Base-by-base conservation (phyloP, 2,113 vertebrate genomes). In the Scomber colias region DNA sequence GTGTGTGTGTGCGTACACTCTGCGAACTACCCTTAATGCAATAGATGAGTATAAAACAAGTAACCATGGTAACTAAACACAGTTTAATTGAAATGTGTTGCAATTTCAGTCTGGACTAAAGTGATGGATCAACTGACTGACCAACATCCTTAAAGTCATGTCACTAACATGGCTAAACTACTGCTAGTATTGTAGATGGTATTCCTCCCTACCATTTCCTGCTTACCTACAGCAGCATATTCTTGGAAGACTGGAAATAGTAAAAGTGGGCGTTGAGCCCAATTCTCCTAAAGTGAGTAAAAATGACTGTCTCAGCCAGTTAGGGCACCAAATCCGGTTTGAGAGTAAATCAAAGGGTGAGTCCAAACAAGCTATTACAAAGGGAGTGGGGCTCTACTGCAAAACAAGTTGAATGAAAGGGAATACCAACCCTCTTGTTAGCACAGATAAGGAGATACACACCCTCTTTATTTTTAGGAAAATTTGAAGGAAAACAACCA, bases 291-390 rank as follows among this genome's bases (percentile, higher is more conserved):
- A 16, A 62, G 48, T 53, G 63, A 75, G 72, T 64, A 2, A 69
- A 69, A 83, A 67, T 14, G 35, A 59, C 31, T 5, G 21, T 24
- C 63, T 78, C 8, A 0, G 5, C 55, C 57, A 19, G 67, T 73
- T 51, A 12, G 71, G 59, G 44, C 12, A 11, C 57, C 65, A 79
- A 82, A 89, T 59, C 69, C 4, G 48, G 57, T 86, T 65, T 57
- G 60, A 57, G 62, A 46, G 51, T 17, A 40, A 57, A 67, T 82
- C 73, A 56, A 56, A 63, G 46, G 70, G 21, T 50, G 60, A 79
- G 24, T 77, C 80, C 73, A 87, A 84, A 84, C 72, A 85, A 63
- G 71, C 60, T 8, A 71, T 85, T 81, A 71, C 79, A 16, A 51
- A 64, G 66, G 66, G 74, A 81, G 75, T 35, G 62, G 68, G 74